These are phyloP conservation scores for Cerceris ruficornis DNA, from an alignment of 2,888 invertebrate genomes.

Conservation along the genomic window DNA sequence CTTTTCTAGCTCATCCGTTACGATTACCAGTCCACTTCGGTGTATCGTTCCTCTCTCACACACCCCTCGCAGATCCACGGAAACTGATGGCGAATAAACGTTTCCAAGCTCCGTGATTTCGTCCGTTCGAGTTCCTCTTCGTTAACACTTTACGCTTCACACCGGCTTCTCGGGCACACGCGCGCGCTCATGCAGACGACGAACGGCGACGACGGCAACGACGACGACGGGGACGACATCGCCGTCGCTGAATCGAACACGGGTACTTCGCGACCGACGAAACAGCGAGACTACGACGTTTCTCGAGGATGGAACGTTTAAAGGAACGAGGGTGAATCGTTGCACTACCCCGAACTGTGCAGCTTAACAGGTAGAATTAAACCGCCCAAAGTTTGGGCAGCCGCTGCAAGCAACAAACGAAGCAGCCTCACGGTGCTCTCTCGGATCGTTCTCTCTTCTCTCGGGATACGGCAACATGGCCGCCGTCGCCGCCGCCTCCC, in stretches of 20 bases:
- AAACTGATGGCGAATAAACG: conserved; percentile 19
- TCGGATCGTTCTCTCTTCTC: conserved; percentile 72
- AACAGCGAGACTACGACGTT: conserved; percentile 7
- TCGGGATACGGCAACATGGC: conserved; percentile 88
- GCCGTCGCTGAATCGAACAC: conserved; percentile 61
- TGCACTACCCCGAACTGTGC: conserved; percentile 59
- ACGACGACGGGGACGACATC: conserved; percentile 67
- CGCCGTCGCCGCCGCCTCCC: conserved; percentile 85
- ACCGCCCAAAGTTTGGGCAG: conserved; percentile 71
- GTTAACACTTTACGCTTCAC: conserved; percentile 29
- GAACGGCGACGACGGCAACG: conserved; percentile 75
- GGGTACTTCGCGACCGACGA: conserved; percentile 72
- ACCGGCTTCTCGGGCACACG: conserved; percentile 62
- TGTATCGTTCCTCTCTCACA: conserved; percentile 34
- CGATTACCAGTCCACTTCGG: conserved; percentile 21
- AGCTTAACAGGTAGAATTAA: conserved; percentile 62
- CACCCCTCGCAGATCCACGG: conserved; percentile 45
- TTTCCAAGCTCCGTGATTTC: conserved; percentile 45
- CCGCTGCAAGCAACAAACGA: conserved; percentile 76
- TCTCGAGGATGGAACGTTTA: conserved; percentile 42
- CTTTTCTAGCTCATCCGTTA: conserved; percentile 24
- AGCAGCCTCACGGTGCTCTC: conserved; percentile 70
- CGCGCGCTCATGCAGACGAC: conserved; percentile 60
- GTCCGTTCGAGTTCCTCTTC: conserved; percentile 45
- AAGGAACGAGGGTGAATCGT: conserved; percentile 5